These are phyloP conservation scores for Synchiropus splendidus DNA, from an alignment of 2,113 vertebrate species.

Conservation along the genomic window DNA sequence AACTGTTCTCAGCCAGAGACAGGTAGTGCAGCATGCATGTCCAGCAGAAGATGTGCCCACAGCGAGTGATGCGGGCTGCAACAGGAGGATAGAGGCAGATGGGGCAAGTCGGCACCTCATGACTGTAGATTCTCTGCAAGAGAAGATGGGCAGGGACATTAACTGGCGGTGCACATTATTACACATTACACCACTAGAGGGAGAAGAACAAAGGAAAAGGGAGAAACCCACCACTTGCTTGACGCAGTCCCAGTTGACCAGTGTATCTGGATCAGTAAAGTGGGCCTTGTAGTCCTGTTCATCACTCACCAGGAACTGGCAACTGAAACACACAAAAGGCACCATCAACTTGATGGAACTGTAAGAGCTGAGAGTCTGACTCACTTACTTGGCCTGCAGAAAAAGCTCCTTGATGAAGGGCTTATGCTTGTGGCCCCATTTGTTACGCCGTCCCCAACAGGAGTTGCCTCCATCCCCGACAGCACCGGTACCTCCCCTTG, in stretches of 20 bases:
- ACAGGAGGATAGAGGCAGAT: conserved; percentile 95
- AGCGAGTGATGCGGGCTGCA: conserved; percentile 92
- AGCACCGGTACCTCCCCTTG: conserved; percentile 80
- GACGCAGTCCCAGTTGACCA: conserved; percentile 98
- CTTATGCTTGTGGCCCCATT: conserved; percentile 91
- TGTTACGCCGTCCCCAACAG: conserved; percentile 91
- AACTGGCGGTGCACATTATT: neutral
- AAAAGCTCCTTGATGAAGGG: conserved; percentile 99
- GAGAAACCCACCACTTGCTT: conserved; percentile 90
- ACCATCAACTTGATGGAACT: neutral
- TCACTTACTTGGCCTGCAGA: conserved; percentile 92
- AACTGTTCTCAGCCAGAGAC: conserved; percentile 87
- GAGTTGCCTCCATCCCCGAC: conserved; percentile 75
- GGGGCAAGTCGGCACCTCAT: conserved; percentile 96
- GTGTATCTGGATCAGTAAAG: conserved; percentile 94
- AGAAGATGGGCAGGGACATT: conserved; percentile 11
- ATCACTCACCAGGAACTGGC: conserved; percentile 96
- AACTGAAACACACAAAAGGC: conserved; percentile 64
- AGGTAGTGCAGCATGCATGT: conserved; percentile 96
- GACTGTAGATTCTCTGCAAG: conserved; percentile 88
- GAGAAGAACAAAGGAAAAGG: neutral
- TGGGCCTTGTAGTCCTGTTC: conserved; percentile 94
- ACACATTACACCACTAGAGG: neutral
- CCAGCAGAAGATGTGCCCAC: conserved; percentile 98
- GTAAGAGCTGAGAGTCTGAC: neutral